Evolutionary conservation across 1,140 invertebrate species (phyloP).

Genomic region (Schlechtendalia chinensis): DNA sequence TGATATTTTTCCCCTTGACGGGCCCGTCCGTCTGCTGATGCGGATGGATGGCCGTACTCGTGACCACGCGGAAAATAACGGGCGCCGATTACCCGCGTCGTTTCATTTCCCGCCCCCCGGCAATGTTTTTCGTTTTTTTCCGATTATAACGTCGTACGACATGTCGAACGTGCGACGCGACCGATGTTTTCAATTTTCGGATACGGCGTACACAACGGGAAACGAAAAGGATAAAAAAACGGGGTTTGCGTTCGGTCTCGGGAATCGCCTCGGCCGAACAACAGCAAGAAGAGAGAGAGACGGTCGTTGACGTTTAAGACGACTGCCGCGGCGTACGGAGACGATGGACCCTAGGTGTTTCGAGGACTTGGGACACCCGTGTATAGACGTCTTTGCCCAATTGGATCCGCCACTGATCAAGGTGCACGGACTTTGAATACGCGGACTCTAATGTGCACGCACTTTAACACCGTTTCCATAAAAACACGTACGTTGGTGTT

Average conservation of each 20-base stretch:
- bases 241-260: background rate
- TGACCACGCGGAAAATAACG: background rate
- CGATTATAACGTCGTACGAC: too few relatives aligned
- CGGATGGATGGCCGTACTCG: background rate
- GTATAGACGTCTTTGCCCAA: too few relatives aligned
- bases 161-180: too few relatives aligned
- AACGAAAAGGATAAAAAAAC: background rate
- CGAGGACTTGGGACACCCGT: too few relatives aligned
- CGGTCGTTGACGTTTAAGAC: background rate
- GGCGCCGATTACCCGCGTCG: background rate
- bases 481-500: too few relatives aligned
- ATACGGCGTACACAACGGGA: background rate
- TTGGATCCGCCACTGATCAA: too few relatives aligned
- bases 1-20: background rate
- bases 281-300: background rate
- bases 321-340: background rate
- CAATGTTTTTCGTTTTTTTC: too few relatives aligned
- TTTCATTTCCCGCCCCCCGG: background rate
- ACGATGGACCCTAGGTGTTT: too few relatives aligned
- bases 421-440: too few relatives aligned
- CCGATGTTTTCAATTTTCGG: too few relatives aligned
- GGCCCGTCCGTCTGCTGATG: background rate
- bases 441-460: too few relatives aligned
- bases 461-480: too few relatives aligned
- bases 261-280: constrained; percentile 1